These are phyloP conservation scores for Collichthys lucidus DNA, from an alignment of 2,113 vertebrate genomes.

Conservation along the genomic window DNA sequence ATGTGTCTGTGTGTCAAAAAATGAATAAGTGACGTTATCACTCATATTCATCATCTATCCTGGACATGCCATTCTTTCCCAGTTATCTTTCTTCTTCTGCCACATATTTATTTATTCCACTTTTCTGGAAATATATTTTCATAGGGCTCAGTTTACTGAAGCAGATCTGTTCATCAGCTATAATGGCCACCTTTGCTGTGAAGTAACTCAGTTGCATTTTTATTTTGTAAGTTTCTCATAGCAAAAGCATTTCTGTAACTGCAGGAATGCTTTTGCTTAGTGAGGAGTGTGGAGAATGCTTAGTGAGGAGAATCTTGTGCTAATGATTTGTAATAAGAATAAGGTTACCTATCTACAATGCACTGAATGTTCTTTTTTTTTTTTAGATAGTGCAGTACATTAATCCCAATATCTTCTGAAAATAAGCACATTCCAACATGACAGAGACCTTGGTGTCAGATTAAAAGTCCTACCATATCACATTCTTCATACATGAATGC, in stretches of 20 bases:
- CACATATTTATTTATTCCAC: background rate
- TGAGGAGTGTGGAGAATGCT: background rate
- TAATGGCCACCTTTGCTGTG: background rate
- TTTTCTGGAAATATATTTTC: background rate
- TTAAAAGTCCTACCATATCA: constrained; percentile 8
- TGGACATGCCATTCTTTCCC: background rate
- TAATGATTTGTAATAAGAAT: background rate
- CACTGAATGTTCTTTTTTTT: background rate
- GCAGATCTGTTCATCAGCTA: background rate
- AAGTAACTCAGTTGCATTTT: too few relatives aligned
- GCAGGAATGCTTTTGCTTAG: too few relatives aligned
- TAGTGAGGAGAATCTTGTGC: background rate
- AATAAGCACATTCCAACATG: background rate
- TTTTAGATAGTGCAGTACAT: background rate
- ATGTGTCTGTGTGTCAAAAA: constrained; percentile 18
- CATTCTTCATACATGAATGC: constrained; percentile 15
- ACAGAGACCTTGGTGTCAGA: background rate
- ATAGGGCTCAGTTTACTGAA: background rate
- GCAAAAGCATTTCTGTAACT: too few relatives aligned
- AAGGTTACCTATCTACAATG: background rate
- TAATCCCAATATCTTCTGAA: background rate
- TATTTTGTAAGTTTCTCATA: background rate
- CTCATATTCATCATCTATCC: constrained; percentile 22
- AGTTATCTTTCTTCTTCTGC: constrained; percentile 7
- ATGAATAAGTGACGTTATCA: constrained; percentile 6